Conservation (phyloP, 2,113 vertebrate species). For the Athene noctua region DNA sequence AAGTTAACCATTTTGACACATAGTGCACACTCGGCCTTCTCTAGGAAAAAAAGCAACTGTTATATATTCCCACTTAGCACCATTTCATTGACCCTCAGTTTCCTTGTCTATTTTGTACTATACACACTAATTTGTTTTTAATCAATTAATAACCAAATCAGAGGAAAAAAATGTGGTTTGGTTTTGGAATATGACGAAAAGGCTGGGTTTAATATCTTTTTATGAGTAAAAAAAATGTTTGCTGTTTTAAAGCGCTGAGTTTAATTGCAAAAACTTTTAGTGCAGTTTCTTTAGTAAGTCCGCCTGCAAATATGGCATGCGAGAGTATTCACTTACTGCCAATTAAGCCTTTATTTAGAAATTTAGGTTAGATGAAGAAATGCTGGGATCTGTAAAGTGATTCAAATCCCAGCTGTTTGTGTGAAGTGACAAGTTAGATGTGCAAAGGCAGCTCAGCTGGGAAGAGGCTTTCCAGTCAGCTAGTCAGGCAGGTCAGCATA, state of each 20-base stretch:
- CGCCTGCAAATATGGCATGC: neutral
- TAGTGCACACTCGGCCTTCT: neutral
- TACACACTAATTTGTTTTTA: neutral
- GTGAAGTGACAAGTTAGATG: neutral
- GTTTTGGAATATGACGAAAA: neutral
- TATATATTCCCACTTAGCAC: neutral
- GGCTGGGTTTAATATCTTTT: neutral
- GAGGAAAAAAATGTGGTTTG: neutral
- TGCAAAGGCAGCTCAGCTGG: constrained; percentile 18
- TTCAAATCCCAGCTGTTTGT: neutral
- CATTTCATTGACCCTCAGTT: neutral
- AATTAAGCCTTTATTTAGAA: neutral
- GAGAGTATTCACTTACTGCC: neutral
- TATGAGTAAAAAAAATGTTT: neutral
- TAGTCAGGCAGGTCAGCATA: neutral
- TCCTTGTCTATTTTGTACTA: neutral
- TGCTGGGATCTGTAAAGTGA: neutral
- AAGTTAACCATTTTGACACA: neutral
- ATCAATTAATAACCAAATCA: neutral
- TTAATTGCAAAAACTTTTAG: neutral
- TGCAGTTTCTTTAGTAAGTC: neutral
- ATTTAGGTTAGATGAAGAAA: neutral
- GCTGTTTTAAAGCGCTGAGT: neutral
- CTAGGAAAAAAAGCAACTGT: neutral
- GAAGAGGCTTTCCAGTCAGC: neutral